These are phyloP conservation scores for Anolis sagrei DNA, from an alignment of 2,113 vertebrate species.

Conservation along the genomic window DNA sequence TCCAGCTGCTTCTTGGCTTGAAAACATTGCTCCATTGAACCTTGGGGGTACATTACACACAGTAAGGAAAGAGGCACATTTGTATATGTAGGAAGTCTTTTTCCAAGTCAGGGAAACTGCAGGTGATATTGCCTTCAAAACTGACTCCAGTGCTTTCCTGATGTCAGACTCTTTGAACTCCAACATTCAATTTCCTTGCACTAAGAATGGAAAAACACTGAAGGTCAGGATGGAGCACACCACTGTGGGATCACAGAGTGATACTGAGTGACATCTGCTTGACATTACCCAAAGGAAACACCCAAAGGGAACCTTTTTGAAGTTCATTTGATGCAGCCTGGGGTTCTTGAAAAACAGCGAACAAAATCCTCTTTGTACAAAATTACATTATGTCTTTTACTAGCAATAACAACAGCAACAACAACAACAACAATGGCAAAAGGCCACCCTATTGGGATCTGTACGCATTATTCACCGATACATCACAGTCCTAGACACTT, in stretches of 20 bases:
- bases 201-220: neutral
- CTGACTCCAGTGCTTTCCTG: neutral
- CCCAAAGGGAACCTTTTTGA: slow-evolving; percentile 10
- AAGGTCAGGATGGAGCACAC: neutral
- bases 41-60: slow-evolving; percentile 18
- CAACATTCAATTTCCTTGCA: neutral
- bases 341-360: neutral
- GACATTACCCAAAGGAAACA: slow-evolving; percentile 8
- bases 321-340: neutral
- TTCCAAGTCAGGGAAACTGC: neutral
- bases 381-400: neutral
- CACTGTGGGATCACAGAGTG: neutral
- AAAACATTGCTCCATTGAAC: slow-evolving; percentile 18
- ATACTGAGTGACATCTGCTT: neutral
- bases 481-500: too few relatives aligned
- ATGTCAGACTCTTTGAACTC: neutral
- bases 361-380: neutral
- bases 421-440: too few relatives aligned
- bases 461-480: too few relatives aligned
- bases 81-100: slow-evolving; percentile 6
- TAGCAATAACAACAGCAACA: neutral
- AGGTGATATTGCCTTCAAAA: slow-evolving; percentile 3
- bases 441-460: too few relatives aligned
- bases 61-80: neutral
- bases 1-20: slow-evolving; percentile 50